Conservation (phyloP, 2,888 invertebrate genomes). For the Nebria brevicollis region DNA sequence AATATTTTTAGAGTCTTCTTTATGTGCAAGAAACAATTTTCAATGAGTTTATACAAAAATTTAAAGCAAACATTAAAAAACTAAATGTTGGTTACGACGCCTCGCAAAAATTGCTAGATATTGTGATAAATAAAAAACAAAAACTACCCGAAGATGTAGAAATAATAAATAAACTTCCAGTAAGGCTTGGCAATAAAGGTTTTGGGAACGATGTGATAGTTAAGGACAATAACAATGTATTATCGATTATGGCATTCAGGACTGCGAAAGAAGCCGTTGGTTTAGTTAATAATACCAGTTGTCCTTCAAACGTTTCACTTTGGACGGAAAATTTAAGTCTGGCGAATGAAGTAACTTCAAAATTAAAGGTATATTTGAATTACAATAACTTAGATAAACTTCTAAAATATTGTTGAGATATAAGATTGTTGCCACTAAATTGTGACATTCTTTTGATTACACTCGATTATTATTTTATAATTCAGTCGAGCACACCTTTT, state of each 20-base stretch:
- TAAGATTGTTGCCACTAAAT: too few species aligned
- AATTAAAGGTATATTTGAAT: conserved; percentile 59
- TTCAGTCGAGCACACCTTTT: too few species aligned
- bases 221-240: conserved; percentile 55
- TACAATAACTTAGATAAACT: too few species aligned
- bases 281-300: conserved; percentile 66
- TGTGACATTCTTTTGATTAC: too few species aligned
- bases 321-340: conserved; percentile 68
- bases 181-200: conserved; percentile 56
- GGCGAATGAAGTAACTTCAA: conserved; percentile 65
- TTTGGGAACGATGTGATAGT: conserved; percentile 54
- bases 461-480: too few species aligned
- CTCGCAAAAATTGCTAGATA: conserved; percentile 60
- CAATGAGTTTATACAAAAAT: conserved; percentile 61
- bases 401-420: too few species aligned
- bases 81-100: conserved; percentile 54
- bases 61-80: conserved; percentile 61
- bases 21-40: conserved; percentile 66
- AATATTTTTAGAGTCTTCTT: conserved; percentile 55
- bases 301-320: conserved; percentile 65
- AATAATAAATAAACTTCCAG: conserved; percentile 50
- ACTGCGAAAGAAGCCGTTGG: conserved; percentile 67
- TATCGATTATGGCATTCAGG: conserved; percentile 65
- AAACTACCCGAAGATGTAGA: conserved; percentile 55
- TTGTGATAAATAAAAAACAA: conserved; percentile 58